Evolutionary conservation across 2,797 vertebrate genomes (phyloP).

Genomic region (Lepilemur septentrionalis): DNA sequence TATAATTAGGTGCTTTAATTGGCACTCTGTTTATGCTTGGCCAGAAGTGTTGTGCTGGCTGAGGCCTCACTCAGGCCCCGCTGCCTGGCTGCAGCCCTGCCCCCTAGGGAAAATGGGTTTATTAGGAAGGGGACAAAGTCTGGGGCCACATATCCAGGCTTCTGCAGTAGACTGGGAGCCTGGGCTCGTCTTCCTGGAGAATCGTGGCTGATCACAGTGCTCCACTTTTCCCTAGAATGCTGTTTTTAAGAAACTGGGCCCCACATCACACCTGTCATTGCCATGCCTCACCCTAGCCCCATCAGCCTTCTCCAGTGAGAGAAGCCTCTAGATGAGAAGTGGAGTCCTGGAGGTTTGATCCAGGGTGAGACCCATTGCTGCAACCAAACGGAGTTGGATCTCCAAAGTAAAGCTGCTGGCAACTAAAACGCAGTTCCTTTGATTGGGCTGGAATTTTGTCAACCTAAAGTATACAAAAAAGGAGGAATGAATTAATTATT

Average conservation of each 20-base stretch:
- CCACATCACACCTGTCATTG: neutral
- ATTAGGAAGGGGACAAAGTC: neutral
- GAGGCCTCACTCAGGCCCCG: neutral
- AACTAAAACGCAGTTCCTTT: neutral
- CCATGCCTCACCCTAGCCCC: neutral
- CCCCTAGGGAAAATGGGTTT: neutral
- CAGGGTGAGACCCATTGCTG: neutral
- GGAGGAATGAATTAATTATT: neutral
- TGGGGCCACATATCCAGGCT: neutral
- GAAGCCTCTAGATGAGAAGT: neutral
- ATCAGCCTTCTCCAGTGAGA: neutral
- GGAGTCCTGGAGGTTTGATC: neutral
- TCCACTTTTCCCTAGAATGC: neutral
- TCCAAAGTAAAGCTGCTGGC: neutral
- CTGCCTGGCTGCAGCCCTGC: neutral
- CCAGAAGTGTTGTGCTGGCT: neutral
- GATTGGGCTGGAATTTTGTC: neutral
- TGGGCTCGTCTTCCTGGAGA: neutral
- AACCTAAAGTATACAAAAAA: neutral
- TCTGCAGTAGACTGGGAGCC: neutral
- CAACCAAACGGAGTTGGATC: neutral
- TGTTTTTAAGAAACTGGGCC: neutral
- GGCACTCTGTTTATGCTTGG: neutral
- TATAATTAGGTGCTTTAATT: slow-evolving; percentile 43
- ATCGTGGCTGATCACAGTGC: neutral